Percentiles rank a stretch among this genome's conserved stretches.
Evolutionary conservation across 2,888 invertebrate genomes (phyloP).

Genomic region (Mythimna ferrago): DNA sequence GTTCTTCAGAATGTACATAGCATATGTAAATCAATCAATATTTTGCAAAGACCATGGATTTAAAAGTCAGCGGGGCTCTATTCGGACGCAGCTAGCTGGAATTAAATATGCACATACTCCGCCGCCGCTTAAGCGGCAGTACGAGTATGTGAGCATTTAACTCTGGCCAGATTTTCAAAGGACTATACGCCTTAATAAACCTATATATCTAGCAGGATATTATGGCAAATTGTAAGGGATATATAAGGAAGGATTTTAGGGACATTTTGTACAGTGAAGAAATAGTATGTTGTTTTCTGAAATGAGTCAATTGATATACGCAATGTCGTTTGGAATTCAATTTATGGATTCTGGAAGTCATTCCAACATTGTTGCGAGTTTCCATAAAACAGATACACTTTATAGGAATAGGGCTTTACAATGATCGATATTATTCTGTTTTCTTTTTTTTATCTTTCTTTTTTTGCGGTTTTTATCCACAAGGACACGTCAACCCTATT

Average conservation of each 20-base stretch:
- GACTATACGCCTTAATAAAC: neutral
- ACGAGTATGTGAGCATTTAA: too few relatives aligned
- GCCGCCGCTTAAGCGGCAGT: too few relatives aligned
- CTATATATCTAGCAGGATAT: neutral
- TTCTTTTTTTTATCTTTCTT: neutral
- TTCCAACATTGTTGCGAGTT: neutral
- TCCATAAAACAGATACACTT: neutral
- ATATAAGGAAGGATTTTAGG: neutral
- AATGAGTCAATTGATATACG: neutral
- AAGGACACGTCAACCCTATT: too few relatives aligned
- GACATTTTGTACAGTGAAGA: neutral
- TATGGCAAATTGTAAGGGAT: constrained; percentile 1
- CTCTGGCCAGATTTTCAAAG: too few relatives aligned
- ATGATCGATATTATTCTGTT: neutral
- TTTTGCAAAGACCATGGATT: too few relatives aligned
- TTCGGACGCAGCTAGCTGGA: too few relatives aligned
- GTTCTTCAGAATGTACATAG: too few relatives aligned
- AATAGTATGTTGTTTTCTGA: neutral
- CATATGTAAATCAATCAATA: too few relatives aligned
- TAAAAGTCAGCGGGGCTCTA: too few relatives aligned
- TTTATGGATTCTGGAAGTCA: neutral
- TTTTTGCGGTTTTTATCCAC: too few relatives aligned
- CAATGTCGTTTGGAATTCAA: neutral
- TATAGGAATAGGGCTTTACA: neutral
- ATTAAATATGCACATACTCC: too few relatives aligned